Conservation (phyloP, 2,888 invertebrate species). For the Gibbula magus region DNA sequence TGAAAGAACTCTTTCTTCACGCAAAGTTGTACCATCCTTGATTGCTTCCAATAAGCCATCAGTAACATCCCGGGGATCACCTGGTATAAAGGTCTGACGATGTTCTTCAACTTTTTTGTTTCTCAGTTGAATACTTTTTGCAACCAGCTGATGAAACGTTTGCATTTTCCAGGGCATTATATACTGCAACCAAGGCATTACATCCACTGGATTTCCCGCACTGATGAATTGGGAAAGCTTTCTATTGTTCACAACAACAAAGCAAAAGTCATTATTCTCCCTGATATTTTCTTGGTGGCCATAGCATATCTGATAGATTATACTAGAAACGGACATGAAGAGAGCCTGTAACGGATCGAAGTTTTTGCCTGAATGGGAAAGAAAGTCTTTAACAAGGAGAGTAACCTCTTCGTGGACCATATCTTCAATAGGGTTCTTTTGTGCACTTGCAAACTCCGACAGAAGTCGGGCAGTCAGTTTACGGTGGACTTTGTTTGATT, state of each 20-base stretch:
- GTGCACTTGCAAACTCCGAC: slow-evolving; percentile 32
- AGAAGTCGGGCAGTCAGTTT: slow-evolving; percentile 44
- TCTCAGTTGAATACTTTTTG: background rate
- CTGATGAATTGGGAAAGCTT: slow-evolving; percentile 33
- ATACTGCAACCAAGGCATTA: slow-evolving; percentile 50
- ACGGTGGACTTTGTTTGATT: slow-evolving; percentile 42
- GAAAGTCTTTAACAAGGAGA: slow-evolving; percentile 18
- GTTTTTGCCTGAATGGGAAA: background rate
- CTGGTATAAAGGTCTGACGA: slow-evolving; percentile 33
- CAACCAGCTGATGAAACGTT: background rate
- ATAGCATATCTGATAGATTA: slow-evolving; percentile 44
- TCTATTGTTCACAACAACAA: background rate
- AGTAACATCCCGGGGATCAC: slow-evolving; percentile 47
- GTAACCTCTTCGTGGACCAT: slow-evolving; percentile 30
- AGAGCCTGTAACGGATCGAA: slow-evolving; percentile 27
- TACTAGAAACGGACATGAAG: slow-evolving; percentile 25
- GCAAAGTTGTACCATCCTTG: too few species aligned
- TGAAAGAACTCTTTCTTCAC: too few species aligned
- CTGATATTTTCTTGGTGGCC: slow-evolving; percentile 35
- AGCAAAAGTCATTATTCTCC: slow-evolving; percentile 29
- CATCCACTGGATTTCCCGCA: too few species aligned
- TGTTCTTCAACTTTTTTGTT: too few species aligned
- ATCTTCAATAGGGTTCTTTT: too few species aligned
- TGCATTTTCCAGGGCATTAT: slow-evolving; percentile 36
- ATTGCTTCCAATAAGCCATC: slow-evolving; percentile 41